Evolutionary conservation across 2,797 vertebrate genomes (phyloP).

Genomic region (Holocentrus rufus): DNA sequence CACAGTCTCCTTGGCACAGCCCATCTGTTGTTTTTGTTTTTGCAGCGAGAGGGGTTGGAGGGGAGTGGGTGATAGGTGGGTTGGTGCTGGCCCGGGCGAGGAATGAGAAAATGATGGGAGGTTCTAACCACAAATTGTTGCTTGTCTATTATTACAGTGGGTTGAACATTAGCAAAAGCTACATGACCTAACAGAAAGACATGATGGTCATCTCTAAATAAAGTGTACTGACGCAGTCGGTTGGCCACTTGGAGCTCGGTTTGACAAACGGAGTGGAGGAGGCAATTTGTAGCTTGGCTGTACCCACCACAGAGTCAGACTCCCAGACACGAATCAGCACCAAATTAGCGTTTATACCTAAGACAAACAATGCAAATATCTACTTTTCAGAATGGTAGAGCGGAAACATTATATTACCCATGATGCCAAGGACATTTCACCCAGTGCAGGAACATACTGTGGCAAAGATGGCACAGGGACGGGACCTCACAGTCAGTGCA

Average conservation of each 20-base stretch:
- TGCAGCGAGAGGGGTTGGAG: constrained; percentile 34
- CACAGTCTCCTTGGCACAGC: constrained; percentile 65
- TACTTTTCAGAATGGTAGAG: constrained; percentile 17
- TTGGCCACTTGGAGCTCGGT: not conserved
- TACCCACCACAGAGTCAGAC: constrained; percentile 3
- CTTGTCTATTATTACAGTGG: constrained; percentile 66
- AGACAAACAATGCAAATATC: constrained; percentile 4
- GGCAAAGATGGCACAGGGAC: not conserved
- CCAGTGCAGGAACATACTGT: not conserved
- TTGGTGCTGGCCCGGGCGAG: constrained; percentile 52
- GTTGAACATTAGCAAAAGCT: constrained; percentile 38
- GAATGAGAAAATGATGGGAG: constrained; percentile 67
- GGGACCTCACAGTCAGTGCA: not conserved
- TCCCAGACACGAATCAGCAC: constrained; percentile 8
- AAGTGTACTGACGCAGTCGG: constrained; percentile 46
- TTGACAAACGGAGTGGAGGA: constrained; percentile 19
- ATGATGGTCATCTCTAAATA: constrained; percentile 66
- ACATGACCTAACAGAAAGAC: constrained; percentile 40
- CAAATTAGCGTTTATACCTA: constrained; percentile 22
- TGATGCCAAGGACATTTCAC: not conserved
- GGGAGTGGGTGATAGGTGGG: constrained; percentile 57
- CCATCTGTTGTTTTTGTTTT: constrained; percentile 74
- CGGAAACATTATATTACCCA: constrained; percentile 4
- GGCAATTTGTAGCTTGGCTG: constrained; percentile 21
- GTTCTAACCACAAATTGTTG: constrained; percentile 59